Evolutionary conservation across 92 coral and sea anemone species (phyloP).

Genomic region (Palythoa grandis): DNA sequence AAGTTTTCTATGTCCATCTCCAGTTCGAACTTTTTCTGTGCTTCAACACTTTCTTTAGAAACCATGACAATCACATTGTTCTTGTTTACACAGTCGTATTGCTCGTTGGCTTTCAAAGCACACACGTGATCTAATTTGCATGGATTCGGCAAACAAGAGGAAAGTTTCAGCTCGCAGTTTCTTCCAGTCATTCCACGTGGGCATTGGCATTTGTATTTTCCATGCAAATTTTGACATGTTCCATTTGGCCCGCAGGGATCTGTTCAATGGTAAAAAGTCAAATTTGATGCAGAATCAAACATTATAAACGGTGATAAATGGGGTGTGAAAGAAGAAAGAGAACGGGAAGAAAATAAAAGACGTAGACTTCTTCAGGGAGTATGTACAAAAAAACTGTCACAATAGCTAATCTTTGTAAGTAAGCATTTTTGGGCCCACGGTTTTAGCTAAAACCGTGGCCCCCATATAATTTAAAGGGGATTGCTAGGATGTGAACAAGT

Average conservation of each 20-base stretch:
- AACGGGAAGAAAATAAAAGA: too few relatives aligned
- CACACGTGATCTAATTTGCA: not conserved
- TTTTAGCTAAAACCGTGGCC: too few relatives aligned
- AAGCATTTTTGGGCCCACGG: too few relatives aligned
- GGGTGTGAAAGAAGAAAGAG: not conserved
- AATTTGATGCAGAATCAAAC: not conserved
- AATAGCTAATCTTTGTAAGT: too few relatives aligned
- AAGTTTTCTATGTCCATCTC: constrained; percentile 20
- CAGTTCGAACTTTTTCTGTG: constrained; percentile 14
- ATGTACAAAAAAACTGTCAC: too few relatives aligned
- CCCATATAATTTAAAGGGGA: too few relatives aligned
- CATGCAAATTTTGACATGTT: constrained; percentile 8
- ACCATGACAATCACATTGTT: constrained; percentile 14
- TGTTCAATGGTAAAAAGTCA: not conserved
- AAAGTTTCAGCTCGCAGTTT: constrained; percentile 22
- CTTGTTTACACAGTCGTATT: not conserved
- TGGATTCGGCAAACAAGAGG: constrained; percentile 7
- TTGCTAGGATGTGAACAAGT: too few relatives aligned
- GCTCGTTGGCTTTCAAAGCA: constrained; percentile 6
- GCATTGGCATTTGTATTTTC: constrained; percentile 3
- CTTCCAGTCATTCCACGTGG: constrained; percentile 1
- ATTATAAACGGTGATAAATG: not conserved
- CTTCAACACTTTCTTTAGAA: not conserved
- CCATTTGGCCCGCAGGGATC: constrained; percentile 27
- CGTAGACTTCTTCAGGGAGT: too few relatives aligned